phyloP scores from a whole-genome alignment of 2,888 invertebrate species.

The Beris chalybata region DNA sequence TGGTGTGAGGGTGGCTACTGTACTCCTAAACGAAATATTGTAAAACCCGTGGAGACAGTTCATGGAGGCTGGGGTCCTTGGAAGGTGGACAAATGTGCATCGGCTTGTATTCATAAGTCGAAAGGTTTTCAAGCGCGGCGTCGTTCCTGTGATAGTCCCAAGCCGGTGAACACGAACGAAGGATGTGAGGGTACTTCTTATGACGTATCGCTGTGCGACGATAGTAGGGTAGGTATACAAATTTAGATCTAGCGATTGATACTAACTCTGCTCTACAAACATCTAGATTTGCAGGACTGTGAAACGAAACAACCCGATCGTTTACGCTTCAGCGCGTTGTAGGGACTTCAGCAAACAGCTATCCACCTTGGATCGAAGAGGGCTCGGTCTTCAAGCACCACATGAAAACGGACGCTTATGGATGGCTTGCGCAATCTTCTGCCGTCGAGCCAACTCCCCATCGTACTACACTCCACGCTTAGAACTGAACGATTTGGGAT shows the following conservation, averaged over 20 bases:
- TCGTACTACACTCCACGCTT: slow-evolving; percentile 75
- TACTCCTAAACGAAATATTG: slow-evolving; percentile 50
- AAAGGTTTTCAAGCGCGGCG: slow-evolving; percentile 63
- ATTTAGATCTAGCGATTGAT: background rate
- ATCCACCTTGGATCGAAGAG: slow-evolving; percentile 65
- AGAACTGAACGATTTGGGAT: slow-evolving; percentile 72
- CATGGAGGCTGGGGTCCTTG: slow-evolving; percentile 68
- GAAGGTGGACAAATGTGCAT: slow-evolving; percentile 63
- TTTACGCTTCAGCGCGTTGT: slow-evolving; percentile 68
- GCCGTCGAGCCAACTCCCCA: slow-evolving; percentile 64
- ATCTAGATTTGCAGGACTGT: slow-evolving; percentile 31
- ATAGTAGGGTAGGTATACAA: slow-evolving; percentile 49
- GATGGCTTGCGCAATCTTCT: slow-evolving; percentile 81
- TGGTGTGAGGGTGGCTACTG: slow-evolving; percentile 72
- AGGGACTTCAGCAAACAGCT: slow-evolving; percentile 64
- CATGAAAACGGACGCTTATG: slow-evolving; percentile 73
- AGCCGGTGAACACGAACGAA: slow-evolving; percentile 58
- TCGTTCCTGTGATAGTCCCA: slow-evolving; percentile 61
- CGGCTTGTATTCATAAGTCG: slow-evolving; percentile 68
- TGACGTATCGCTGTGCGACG: slow-evolving; percentile 69
- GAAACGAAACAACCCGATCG: slow-evolving; percentile 59
- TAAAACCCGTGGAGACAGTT: slow-evolving; percentile 50
- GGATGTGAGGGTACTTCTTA: slow-evolving; percentile 66
- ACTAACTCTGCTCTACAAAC: background rate
- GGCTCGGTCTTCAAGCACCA: slow-evolving; percentile 73